Evolutionary conservation across 2,797 vertebrate species (phyloP), one percentile per base, ranked within the genome.

Genomic region (Lycodopsis pacificus): DNA sequence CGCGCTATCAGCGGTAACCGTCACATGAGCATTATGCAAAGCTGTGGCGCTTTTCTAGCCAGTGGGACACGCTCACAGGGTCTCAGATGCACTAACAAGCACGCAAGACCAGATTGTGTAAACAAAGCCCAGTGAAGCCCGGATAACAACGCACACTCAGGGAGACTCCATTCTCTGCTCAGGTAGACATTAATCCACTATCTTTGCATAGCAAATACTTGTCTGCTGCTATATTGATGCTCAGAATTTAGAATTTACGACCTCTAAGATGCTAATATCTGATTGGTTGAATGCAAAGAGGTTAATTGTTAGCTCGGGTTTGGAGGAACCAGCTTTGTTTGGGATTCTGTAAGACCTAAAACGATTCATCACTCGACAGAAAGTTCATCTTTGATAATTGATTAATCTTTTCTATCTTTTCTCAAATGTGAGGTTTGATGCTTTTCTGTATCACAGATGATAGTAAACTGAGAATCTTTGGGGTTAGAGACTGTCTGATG

Each of bases 381-480:
- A 40, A 56, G 54, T 12, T 13, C 6, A 71, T 25, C 27, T 40
- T 44, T 62, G 10, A 20, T 61, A 25, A 59, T 22, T 53, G n/a
- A 25, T 25, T 54, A 5, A 22, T 53, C 4, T 13, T 53, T 53
- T 25, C 11, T 13, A 22, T 22, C 20, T 27, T 54, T 27, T 68
- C 20, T 71, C 15, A 38, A 15, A 72, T 62, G 53, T 62, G 63
- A 79, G 15, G 30, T 68, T 71, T 64, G 2, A 7, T 66, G 62
- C 9, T 77, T 77, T 53, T 73, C 53, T 75, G 57, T 78, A 32
- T 80, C 30, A 56, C 48, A 48, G 42, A 68, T 56, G 49, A 84
- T 53, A 70, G 44, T 40, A 59, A 63, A 69, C 49, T 46, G 22
- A 71, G 67, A 63, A 32, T 58, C 5, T 59, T 71, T 53, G 30